Conservation (phyloP, 2,888 invertebrate genomes). For the Rutpela maculata region DNA sequence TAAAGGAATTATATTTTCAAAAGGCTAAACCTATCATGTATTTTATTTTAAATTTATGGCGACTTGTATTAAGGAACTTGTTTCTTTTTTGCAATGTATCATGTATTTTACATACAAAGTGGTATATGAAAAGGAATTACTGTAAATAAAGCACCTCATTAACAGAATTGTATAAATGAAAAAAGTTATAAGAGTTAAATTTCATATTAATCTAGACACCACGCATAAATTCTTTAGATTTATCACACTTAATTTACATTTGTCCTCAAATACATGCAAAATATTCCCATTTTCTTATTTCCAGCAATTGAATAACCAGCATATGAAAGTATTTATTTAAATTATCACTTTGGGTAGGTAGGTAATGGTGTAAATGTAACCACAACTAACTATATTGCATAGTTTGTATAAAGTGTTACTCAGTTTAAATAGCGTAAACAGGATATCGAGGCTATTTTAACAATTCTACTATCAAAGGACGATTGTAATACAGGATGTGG, state of each 20-base stretch:
- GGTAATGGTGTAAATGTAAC: background rate
- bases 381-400: background rate
- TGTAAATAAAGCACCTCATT: background rate
- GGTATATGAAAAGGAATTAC: background rate
- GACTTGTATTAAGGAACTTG: no score
- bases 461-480: slow-evolving; percentile 41
- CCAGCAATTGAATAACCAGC: background rate
- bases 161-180: background rate
- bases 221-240: background rate
- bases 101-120: background rate
- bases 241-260: background rate
- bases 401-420: slow-evolving; percentile 13
- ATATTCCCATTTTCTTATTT: background rate
- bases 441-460: slow-evolving; percentile 41
- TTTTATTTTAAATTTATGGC: no score
- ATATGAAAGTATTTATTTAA: background rate
- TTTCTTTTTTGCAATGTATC: no score
- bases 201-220: background rate
- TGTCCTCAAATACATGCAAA: background rate
- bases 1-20: no score
- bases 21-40: no score
- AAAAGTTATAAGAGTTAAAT: background rate
- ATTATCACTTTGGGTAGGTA: background rate
- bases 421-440: slow-evolving; percentile 18
- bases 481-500: slow-evolving; percentile 32